A percentile compares a stretch with the other conserved stretches of the same genome.
These are phyloP conservation scores for Mactra quadrangularis DNA, from an alignment of 1,140 invertebrate genomes.

Conservation along the genomic window DNA sequence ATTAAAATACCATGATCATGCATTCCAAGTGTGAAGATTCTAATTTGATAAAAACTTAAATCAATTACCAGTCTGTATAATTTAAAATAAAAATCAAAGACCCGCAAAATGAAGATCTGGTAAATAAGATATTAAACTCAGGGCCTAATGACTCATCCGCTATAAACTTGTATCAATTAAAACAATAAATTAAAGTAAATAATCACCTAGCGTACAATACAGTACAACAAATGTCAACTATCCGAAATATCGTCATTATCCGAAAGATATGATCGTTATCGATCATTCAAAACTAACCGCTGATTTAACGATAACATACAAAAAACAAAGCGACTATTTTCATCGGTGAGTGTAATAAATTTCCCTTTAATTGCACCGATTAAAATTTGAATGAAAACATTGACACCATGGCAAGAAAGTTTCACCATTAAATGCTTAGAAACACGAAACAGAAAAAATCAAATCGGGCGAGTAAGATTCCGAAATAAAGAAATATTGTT, in stretches of 20 bases:
- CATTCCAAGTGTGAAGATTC: constrained; percentile 1
- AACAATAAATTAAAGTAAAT: not conserved
- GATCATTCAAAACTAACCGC: constrained; percentile 29
- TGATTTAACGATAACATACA: constrained; percentile 29
- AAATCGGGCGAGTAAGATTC: too few species aligned
- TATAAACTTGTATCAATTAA: constrained; percentile 22
- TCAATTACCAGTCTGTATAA: constrained; percentile 49
- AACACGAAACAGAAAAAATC: too few species aligned
- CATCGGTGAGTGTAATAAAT: constrained; percentile 3
- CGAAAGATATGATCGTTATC: constrained; percentile 20
- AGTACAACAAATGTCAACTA: constrained; percentile 38
- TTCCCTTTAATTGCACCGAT: constrained; percentile 30
- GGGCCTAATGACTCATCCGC: constrained; percentile 33
- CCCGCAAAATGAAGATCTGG: not conserved
- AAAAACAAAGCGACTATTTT: constrained; percentile 30
- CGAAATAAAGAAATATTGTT: too few species aligned
- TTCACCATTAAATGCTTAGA: too few species aligned
- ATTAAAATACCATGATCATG: not conserved
- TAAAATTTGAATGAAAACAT: not conserved
- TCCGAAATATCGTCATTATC: not conserved
- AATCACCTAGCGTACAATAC: constrained; percentile 22
- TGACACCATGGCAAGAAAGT: too few species aligned
- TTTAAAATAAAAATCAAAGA: constrained; percentile 24
- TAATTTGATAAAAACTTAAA: constrained; percentile 33
- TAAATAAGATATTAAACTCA: constrained; percentile 25